Conservation (phyloP, 1,140 invertebrate species). For the Scaptodrosophila lebanonensis region DNA sequence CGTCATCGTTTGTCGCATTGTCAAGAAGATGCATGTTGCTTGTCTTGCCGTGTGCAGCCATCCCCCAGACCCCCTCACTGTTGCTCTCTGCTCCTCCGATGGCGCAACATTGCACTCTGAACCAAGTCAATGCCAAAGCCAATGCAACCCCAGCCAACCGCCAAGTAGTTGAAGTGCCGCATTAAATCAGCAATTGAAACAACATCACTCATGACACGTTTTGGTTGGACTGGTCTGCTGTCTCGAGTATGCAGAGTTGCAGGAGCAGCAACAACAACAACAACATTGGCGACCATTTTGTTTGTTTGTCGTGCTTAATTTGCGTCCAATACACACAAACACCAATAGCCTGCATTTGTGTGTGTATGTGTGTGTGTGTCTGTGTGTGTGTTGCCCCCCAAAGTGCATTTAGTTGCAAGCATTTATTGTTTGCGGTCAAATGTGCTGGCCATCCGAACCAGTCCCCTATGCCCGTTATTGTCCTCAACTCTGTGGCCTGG, state of each 20-base stretch:
- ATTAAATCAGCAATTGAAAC: slow-evolving; percentile 76
- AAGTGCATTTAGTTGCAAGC: slow-evolving; percentile 73
- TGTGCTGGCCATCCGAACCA: slow-evolving; percentile 37
- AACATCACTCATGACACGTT: slow-evolving; percentile 75
- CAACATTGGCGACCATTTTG: slow-evolving; percentile 45
- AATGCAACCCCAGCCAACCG: not conserved
- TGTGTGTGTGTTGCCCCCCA: slow-evolving; percentile 37
- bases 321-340: slow-evolving; percentile 44
- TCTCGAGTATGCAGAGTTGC: slow-evolving; percentile 12
- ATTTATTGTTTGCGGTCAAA: slow-evolving; percentile 74
- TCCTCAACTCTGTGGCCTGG: slow-evolving; percentile 45
- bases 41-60: slow-evolving; percentile 57
- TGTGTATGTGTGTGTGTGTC: not conserved
- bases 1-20: slow-evolving; percentile 72
- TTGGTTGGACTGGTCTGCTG: slow-evolving; percentile 41
- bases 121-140: slow-evolving; percentile 7
- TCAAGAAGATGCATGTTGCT: slow-evolving; percentile 74
- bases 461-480: slow-evolving; percentile 34
- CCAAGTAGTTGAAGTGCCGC: slow-evolving; percentile 46
- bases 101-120: not conserved
- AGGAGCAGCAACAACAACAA: not conserved
- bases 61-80: not conserved
- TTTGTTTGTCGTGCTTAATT: slow-evolving; percentile 69
- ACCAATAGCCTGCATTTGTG: slow-evolving; percentile 3
- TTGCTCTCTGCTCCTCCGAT: not conserved